Percentiles rank a stretch among this genome's conserved stretches.
phyloP scores from a whole-genome alignment of 2,888 invertebrate species.

The Nemotelus nigrinus region DNA sequence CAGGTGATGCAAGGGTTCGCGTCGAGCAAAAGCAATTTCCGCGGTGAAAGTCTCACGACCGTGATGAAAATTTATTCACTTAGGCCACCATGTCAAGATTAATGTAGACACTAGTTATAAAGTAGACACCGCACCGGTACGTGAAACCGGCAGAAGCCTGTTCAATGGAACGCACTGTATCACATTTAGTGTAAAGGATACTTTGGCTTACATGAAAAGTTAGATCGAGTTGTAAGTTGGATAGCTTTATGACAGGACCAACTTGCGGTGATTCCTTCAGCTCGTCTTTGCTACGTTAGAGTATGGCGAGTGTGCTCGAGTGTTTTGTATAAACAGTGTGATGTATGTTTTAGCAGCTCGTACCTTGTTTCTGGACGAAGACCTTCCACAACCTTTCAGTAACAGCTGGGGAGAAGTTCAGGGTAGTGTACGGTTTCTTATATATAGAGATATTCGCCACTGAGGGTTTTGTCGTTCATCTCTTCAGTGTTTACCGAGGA shows the following conservation, averaged over 20 bases:
- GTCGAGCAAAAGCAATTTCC: not conserved
- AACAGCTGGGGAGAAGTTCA: not conserved
- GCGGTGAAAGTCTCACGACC: not conserved
- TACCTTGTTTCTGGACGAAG: not conserved
- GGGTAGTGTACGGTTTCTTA: not conserved
- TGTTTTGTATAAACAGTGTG: not conserved
- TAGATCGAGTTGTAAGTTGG: not conserved
- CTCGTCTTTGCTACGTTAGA: not conserved
- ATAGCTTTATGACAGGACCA: not conserved
- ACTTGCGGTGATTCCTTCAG: not conserved
- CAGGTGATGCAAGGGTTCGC: no score
- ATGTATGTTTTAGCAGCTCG: not conserved
- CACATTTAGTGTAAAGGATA: conserved; percentile 1
- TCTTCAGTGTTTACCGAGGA: not conserved
- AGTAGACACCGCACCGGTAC: not conserved
- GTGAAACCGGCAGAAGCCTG: not conserved
- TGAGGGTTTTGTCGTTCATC: not conserved
- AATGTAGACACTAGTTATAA: conserved; percentile 3
- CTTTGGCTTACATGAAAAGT: conserved; percentile 16
- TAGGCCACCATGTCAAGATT: conserved; percentile 6
- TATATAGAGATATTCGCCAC: not conserved
- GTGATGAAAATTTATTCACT: conserved; percentile 27
- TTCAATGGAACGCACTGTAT: conserved; percentile 2
- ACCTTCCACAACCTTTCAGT: not conserved
- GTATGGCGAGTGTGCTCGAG: not conserved